phyloP scores from a whole-genome alignment of 2,113 vertebrate genomes.

The Cyprinodon tularosa region DNA sequence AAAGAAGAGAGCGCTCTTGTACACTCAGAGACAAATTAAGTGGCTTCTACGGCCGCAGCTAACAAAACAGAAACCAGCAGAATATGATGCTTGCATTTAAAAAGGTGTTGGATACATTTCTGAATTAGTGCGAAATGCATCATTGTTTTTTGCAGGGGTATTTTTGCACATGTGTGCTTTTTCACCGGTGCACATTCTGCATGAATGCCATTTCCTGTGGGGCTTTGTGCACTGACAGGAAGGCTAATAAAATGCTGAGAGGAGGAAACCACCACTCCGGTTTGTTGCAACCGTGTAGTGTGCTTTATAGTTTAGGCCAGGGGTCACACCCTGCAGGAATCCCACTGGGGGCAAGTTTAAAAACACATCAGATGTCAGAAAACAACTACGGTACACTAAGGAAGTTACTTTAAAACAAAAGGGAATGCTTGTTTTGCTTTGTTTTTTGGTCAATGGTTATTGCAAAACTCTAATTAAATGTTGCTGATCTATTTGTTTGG shows the following conservation, averaged over 20 bases:
- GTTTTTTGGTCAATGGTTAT: neutral
- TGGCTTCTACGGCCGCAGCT: neutral
- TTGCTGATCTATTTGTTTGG: too few relatives aligned
- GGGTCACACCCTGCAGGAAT: constrained; percentile 45
- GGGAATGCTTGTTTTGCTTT: neutral
- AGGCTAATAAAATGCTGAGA: constrained; percentile 72
- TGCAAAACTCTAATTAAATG: too few relatives aligned
- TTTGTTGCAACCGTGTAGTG: constrained; percentile 31
- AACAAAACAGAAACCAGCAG: neutral
- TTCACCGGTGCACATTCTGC: constrained; percentile 40
- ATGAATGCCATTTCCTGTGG: constrained; percentile 74
- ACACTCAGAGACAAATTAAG: constrained; percentile 2
- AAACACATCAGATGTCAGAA: constrained; percentile 26
- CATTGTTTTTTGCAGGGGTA: neutral
- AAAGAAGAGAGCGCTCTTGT: constrained; percentile 7
- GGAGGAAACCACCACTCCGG: constrained; percentile 74
- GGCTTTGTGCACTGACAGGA: constrained; percentile 74
- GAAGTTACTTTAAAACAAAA: neutral
- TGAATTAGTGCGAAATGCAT: neutral
- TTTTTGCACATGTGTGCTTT: constrained; percentile 1
- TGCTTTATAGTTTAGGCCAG: constrained; percentile 28
- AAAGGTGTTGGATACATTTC: neutral
- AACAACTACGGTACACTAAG: constrained; percentile 24
- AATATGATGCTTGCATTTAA: neutral
- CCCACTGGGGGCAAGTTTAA: constrained; percentile 12